Conservation (phyloP, 2,888 invertebrate genomes). For the Andrena minutula region DNA sequence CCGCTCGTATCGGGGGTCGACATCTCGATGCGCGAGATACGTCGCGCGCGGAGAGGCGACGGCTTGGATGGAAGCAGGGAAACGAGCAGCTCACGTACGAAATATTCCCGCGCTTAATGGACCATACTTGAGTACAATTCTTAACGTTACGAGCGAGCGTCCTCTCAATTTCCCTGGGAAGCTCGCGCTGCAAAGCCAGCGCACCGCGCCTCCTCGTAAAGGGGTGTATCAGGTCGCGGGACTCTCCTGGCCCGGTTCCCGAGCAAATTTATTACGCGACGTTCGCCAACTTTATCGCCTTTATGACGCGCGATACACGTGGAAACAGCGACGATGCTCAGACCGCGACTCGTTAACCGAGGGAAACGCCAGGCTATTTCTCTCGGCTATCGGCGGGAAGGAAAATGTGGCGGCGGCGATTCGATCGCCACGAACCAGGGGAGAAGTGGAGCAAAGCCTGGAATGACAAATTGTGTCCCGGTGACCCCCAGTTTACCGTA, state of each 20-base stretch:
- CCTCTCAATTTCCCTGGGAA: conserved; percentile 33
- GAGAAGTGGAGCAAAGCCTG: conserved; percentile 44
- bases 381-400: neutral
- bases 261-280: conserved; percentile 21
- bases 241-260: neutral
- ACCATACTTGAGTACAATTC: conserved; percentile 44
- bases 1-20: conserved; percentile 68
- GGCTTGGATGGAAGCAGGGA: neutral
- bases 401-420: conserved; percentile 17
- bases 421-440: conserved; percentile 25
- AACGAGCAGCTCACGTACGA: conserved; percentile 43
- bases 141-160: conserved; percentile 34
- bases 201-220: conserved; percentile 24
- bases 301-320: neutral
- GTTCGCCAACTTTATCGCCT: conserved; percentile 15
- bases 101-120: conserved; percentile 63
- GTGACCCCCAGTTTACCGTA: conserved; percentile 65
- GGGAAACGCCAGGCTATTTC: neutral
- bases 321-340: neutral
- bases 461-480: conserved; percentile 72
- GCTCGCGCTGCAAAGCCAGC: conserved; percentile 1
- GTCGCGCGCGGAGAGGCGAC: neutral
- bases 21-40: conserved; percentile 69
- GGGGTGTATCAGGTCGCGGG: neutral
- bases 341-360: neutral